phyloP scores from a whole-genome alignment of 2,797 vertebrate genomes.

The Chloroceryle amazona region DNA sequence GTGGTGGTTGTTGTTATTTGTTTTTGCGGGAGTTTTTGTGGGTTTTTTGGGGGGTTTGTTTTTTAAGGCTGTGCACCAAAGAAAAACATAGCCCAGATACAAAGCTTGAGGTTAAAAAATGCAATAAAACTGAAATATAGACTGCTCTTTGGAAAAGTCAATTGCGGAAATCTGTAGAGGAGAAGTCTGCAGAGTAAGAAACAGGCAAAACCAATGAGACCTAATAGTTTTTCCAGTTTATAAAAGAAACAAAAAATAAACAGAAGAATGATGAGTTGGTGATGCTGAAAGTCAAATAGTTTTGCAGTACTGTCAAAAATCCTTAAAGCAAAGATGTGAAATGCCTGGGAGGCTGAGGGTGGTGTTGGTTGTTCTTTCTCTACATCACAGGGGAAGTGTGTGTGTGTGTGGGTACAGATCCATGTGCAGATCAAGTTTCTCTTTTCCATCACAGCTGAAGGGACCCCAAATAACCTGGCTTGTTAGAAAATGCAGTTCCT shows the following conservation, averaged over 20 bases:
- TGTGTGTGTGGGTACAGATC: neutral
- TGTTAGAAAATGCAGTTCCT: neutral
- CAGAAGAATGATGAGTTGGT: neutral
- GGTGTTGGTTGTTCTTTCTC: neutral
- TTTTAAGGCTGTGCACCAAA: too few relatives aligned
- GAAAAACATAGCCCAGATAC: neutral
- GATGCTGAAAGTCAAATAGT: neutral
- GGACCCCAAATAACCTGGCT: neutral
- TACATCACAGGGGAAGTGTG: neutral
- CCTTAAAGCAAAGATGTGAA: neutral
- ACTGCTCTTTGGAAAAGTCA: neutral
- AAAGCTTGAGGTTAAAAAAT: neutral
- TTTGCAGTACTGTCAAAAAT: neutral
- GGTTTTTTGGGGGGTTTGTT: too few relatives aligned
- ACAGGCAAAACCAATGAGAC: neutral
- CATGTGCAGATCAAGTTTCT: neutral
- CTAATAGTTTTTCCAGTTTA: neutral
- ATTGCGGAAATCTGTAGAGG: neutral
- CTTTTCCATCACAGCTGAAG: neutral
- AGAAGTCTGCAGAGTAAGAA: neutral
- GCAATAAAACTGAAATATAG: neutral
- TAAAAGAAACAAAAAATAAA: neutral
- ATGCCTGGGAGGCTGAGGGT: neutral
- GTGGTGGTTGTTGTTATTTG: neutral
- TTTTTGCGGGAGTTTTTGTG: too few relatives aligned